Conservation (phyloP, 2,888 invertebrate species). For the Acanthosepion pharaonis region DNA sequence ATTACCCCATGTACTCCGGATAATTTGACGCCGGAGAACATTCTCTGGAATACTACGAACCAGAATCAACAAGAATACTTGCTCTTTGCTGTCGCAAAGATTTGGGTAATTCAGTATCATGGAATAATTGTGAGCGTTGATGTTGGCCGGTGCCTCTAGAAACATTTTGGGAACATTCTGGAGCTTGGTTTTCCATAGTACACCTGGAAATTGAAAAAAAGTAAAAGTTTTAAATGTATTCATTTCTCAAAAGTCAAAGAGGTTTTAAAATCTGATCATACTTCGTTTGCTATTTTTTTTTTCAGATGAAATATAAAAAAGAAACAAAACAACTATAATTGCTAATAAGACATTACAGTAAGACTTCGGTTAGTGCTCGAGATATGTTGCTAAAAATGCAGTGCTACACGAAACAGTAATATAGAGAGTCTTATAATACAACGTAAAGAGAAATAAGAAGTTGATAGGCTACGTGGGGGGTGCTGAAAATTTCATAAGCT, state of each 20-base stretch:
- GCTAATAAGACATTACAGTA: too few relatives aligned
- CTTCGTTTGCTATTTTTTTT: too few relatives aligned
- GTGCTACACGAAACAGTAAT: too few relatives aligned
- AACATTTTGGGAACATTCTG: conserved; percentile 42
- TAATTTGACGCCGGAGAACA: conserved; percentile 49
- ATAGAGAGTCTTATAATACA: too few relatives aligned
- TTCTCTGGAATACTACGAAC: conserved; percentile 49
- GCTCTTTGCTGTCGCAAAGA: conserved; percentile 36
- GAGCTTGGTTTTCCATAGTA: not conserved
- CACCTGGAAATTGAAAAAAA: not conserved
- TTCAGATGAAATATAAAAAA: too few relatives aligned
- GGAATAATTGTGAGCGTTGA: conserved; percentile 49
- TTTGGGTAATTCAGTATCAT: conserved; percentile 1
- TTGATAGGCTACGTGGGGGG: too few relatives aligned
- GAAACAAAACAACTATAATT: too few relatives aligned
- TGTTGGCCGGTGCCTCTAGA: not conserved
- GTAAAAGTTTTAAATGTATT: not conserved
- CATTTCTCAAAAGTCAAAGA: not conserved
- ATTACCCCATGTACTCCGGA: conserved; percentile 51
- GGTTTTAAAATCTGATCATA: too few relatives aligned
- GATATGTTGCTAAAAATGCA: too few relatives aligned
- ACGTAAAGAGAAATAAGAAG: too few relatives aligned
- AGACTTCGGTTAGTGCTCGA: too few relatives aligned
- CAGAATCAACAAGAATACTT: conserved; percentile 48
- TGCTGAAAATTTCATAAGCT: too few relatives aligned